Evolutionary conservation across 2,797 vertebrate species (phyloP).

Genomic region (Crocidura indochinensis): DNA sequence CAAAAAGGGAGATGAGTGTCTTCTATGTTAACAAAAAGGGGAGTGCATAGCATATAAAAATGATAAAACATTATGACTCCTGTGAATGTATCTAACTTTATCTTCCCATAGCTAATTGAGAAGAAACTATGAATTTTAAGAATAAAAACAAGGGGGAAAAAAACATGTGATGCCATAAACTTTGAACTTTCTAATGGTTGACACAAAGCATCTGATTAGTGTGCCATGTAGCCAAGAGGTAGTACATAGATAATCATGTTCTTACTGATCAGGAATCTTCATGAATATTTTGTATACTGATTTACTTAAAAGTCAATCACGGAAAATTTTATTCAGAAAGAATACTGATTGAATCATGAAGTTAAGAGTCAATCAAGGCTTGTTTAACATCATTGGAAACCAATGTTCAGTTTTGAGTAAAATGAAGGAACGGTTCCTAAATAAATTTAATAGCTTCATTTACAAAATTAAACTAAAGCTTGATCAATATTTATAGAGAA

Average conservation of each 20-base stretch:
- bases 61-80: not conserved
- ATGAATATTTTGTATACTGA: not conserved
- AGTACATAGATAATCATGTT: not conserved
- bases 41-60: not conserved
- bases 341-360: not conserved
- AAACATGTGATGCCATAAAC: not conserved
- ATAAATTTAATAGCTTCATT: not conserved
- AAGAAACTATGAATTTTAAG: not conserved
- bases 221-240: not conserved
- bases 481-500: not conserved
- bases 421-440: constrained; percentile 13
- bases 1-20: not conserved
- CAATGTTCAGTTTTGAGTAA: not conserved
- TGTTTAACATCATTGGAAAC: not conserved
- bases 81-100: not conserved
- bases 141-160: not conserved
- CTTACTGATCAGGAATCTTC: too few relatives aligned
- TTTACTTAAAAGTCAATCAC: not conserved
- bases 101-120: not conserved
- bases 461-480: not conserved
- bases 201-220: not conserved
- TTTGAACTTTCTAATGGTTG: not conserved
- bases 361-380: not conserved
- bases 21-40: not conserved
- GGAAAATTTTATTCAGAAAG: not conserved